Percentiles rank a stretch among this genome's conserved stretches.
Evolutionary conservation across 2,888 invertebrate species (phyloP).

Genomic region (Idaea biselata): DNA sequence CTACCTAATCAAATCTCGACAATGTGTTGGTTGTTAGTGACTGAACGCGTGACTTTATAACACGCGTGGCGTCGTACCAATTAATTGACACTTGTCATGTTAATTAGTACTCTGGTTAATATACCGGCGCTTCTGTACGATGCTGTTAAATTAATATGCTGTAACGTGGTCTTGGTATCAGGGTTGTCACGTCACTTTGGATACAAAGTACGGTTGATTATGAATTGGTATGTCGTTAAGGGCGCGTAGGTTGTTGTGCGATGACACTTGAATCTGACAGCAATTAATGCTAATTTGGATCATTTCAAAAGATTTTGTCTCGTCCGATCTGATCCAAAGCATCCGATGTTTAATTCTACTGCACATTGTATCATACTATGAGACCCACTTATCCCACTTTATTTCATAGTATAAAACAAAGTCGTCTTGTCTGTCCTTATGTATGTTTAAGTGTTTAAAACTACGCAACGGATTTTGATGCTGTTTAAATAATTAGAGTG

Average conservation of each 20-base stretch:
- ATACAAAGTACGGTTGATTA: background rate
- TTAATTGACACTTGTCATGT: slow-evolving; percentile 62
- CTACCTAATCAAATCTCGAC: slow-evolving; percentile 34
- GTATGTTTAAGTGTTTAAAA: too few species aligned
- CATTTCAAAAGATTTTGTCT: too few species aligned
- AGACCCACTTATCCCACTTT: too few species aligned
- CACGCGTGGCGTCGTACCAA: slow-evolving; percentile 49
- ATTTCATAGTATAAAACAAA: too few species aligned
- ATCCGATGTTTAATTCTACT: too few species aligned
- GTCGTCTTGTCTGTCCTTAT: too few species aligned
- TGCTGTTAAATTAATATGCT: slow-evolving; percentile 53
- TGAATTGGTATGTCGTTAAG: background rate
- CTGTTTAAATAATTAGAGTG: too few species aligned
- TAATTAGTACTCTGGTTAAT: slow-evolving; percentile 56
- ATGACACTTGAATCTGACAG: too few species aligned
- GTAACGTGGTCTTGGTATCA: slow-evolving; percentile 24
- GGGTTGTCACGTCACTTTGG: slow-evolving; percentile 27
- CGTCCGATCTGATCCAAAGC: too few species aligned
- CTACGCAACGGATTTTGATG: too few species aligned
- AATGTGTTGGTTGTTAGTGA: slow-evolving; percentile 28
- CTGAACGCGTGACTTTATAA: slow-evolving; percentile 27
- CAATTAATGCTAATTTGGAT: too few species aligned
- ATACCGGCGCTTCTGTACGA: slow-evolving; percentile 42
- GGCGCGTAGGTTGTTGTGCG: background rate
- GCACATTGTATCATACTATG: too few species aligned